Evolutionary conservation across 2,113 vertebrate species (phyloP).

Genomic region (Condylura cristata): DNA sequence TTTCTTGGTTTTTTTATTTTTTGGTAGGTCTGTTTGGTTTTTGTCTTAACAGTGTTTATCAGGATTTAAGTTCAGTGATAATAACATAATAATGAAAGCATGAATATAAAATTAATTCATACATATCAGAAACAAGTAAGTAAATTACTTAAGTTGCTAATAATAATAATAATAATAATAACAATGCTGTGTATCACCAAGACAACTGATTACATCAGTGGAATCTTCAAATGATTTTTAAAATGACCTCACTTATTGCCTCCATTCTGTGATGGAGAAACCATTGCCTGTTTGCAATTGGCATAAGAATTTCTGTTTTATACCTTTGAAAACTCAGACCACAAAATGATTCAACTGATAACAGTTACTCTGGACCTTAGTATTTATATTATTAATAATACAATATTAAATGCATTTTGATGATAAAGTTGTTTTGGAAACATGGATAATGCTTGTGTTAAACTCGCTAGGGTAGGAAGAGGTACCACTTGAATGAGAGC

Average conservation of each 20-base stretch:
- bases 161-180: conserved; percentile 39
- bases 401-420: neutral
- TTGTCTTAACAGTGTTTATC: conserved; percentile 36
- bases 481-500: neutral
- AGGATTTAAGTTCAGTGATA: conserved; percentile 26
- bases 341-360: neutral
- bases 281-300: neutral
- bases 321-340: neutral
- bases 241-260: neutral
- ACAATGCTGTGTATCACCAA: neutral
- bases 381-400: neutral
- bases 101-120: conserved; percentile 33
- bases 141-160: conserved; percentile 27
- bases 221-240: neutral
- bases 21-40: conserved; percentile 46
- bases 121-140: neutral
- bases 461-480: neutral
- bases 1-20: conserved; percentile 23
- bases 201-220: conserved; percentile 9
- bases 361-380: neutral
- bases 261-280: neutral
- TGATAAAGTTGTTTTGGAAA: neutral
- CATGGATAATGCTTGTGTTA: neutral
- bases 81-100: conserved; percentile 40
- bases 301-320: neutral